Evolutionary conservation across 2,113 vertebrate species (phyloP).

Genomic region (Bubalus kerabau): DNA sequence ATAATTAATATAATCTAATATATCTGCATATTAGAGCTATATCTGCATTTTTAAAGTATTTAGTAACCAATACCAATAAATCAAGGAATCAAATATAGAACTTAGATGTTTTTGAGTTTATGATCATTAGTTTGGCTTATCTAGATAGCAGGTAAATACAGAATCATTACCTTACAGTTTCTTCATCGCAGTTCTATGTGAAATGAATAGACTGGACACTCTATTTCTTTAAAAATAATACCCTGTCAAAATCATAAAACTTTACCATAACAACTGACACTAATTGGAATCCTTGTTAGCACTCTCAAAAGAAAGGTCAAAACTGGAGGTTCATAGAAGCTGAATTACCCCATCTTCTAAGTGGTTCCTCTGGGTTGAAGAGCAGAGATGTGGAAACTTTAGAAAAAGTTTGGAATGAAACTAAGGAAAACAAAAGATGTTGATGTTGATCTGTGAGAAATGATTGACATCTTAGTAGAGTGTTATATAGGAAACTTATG

Average conservation of each 20-base stretch:
- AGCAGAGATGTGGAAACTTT: conserved; percentile 13
- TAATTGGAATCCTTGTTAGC: conserved; percentile 53
- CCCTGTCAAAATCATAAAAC: conserved; percentile 24
- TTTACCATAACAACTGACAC: conserved; percentile 7
- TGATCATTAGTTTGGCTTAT: background rate
- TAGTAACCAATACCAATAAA: background rate
- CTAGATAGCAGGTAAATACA: background rate
- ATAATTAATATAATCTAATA: too few relatives aligned
- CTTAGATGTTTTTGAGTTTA: background rate
- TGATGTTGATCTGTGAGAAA: background rate
- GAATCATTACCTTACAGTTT: background rate
- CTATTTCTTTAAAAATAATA: conserved; percentile 41
- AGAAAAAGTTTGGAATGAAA: background rate
- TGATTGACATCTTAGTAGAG: background rate
- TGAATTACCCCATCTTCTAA: background rate
- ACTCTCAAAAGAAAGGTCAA: conserved; percentile 44
- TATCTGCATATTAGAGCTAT: background rate
- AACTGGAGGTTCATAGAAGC: background rate
- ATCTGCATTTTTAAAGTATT: background rate
- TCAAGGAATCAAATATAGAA: background rate
- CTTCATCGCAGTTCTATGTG: background rate
- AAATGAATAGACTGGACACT: background rate
- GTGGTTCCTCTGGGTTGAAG: conserved; percentile 34
- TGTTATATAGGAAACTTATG: background rate
- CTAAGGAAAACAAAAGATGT: background rate